These are phyloP conservation scores for Dysmachus trigonus DNA, from an alignment of 2,888 invertebrate genomes.

Conservation along the genomic window DNA sequence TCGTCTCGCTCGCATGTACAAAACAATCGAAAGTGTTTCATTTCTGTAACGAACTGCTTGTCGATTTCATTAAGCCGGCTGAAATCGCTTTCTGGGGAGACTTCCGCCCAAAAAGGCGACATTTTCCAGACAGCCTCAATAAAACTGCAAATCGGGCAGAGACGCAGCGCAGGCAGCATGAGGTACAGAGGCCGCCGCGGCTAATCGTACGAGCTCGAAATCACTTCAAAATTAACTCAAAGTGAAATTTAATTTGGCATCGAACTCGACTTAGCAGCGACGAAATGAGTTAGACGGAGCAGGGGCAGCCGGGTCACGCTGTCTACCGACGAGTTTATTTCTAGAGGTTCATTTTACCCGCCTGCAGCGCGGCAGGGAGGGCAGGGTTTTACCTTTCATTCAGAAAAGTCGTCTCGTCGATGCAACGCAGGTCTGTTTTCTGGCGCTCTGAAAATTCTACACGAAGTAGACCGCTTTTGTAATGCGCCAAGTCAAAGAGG, in stretches of 20 bases:
- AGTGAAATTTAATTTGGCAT: conserved; percentile 29
- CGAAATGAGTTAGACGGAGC: not conserved
- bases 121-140: not conserved
- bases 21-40: not conserved
- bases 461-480: not conserved
- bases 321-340: conserved; percentile 21
- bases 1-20: not conserved
- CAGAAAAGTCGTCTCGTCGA: not conserved
- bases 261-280: not conserved
- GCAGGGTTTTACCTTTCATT: not conserved
- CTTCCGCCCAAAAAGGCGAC: conserved; percentile 24
- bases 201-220: conserved; percentile 15
- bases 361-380: not conserved
- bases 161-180: not conserved
- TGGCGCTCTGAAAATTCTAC: not conserved
- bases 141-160: not conserved
- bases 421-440: not conserved
- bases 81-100: not conserved
- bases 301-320: not conserved
- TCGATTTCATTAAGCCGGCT: not conserved
- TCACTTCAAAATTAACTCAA: conserved; percentile 22
- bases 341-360: not conserved
- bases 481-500: not conserved
- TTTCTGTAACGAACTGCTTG: not conserved
- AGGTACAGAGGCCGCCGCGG: not conserved